These are phyloP conservation scores for Littorina saxatilis DNA, from an alignment of 1,140 invertebrate species.

Conservation along the genomic window DNA sequence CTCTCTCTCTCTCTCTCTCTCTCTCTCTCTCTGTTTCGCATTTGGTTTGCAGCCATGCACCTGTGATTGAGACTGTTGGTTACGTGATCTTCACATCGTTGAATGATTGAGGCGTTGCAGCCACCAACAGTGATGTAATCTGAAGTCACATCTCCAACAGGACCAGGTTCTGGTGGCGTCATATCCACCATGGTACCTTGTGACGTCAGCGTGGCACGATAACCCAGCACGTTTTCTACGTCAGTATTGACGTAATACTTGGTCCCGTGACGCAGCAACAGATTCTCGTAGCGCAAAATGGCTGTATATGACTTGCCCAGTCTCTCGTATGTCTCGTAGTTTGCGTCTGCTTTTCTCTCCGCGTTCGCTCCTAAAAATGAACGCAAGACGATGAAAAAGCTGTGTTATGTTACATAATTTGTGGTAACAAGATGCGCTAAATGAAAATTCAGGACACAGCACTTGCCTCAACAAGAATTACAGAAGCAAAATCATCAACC, in stretches of 20 bases:
- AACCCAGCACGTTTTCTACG: constrained; percentile 48
- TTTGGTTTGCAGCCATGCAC: too few relatives aligned
- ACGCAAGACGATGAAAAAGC: too few relatives aligned
- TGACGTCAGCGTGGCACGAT: constrained; percentile 44
- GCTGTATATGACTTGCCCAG: constrained; percentile 44
- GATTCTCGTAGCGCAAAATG: constrained; percentile 40
- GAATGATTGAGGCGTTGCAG: constrained; percentile 48
- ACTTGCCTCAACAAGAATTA: too few relatives aligned
- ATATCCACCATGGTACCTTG: constrained; percentile 53
- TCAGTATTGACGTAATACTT: constrained; percentile 51
- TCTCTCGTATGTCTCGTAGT: constrained; percentile 53
- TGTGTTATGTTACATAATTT: too few relatives aligned
- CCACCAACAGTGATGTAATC: constrained; percentile 40
- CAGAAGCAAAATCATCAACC: too few relatives aligned
- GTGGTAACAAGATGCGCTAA: too few relatives aligned
- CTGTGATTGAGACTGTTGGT: constrained; percentile 48
- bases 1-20: too few relatives aligned
- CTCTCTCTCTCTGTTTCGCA: too few relatives aligned
- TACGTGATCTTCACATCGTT: constrained; percentile 50
- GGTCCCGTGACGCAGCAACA: constrained; percentile 44
- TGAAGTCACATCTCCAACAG: constrained; percentile 12
- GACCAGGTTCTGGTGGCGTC: constrained; percentile 51
- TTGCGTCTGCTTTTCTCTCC: constrained; percentile 41
- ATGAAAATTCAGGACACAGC: too few relatives aligned
- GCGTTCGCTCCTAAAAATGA: constrained; percentile 24